A percentile compares a stretch with the other conserved stretches of the same genome.
Evolutionary conservation across 2,888 invertebrate species (phyloP).

Genomic region (Eledone cirrhosa): DNA sequence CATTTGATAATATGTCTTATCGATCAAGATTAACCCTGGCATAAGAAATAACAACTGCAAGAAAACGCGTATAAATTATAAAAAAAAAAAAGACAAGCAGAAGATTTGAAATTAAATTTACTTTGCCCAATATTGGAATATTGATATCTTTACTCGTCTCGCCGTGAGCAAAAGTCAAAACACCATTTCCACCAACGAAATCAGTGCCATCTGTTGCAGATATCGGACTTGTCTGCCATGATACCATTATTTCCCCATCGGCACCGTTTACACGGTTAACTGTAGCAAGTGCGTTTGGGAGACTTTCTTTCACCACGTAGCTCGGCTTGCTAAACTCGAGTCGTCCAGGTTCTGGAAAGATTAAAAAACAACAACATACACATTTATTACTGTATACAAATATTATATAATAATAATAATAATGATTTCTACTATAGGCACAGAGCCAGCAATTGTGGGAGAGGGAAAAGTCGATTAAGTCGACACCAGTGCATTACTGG

Average conservation of each 20-base stretch:
- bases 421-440: no score
- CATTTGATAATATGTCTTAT: no score
- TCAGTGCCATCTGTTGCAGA: slow-evolving; percentile 71
- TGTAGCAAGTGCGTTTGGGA: slow-evolving; percentile 68
- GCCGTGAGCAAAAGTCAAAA: slow-evolving; percentile 64
- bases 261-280: slow-evolving; percentile 70
- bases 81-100: no score
- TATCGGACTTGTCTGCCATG: slow-evolving; percentile 72
- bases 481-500: no score
- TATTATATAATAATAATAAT: no score
- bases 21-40: no score
- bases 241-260: slow-evolving; percentile 70
- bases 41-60: no score
- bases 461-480: no score
- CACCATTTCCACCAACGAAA: slow-evolving; percentile 70
- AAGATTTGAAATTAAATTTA: neutral
- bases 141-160: slow-evolving; percentile 70
- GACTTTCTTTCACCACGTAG: slow-evolving; percentile 71
- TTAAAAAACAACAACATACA: no score
- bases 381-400: no score
- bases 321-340: slow-evolving; percentile 71
- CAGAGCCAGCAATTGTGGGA: no score
- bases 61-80: no score
- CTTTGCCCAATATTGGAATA: slow-evolving; percentile 69
- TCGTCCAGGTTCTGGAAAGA: slow-evolving; percentile 70